Evolutionary conservation across 2,113 vertebrate genomes (phyloP).

Genomic region (Pyxicephalus adspersus): DNA sequence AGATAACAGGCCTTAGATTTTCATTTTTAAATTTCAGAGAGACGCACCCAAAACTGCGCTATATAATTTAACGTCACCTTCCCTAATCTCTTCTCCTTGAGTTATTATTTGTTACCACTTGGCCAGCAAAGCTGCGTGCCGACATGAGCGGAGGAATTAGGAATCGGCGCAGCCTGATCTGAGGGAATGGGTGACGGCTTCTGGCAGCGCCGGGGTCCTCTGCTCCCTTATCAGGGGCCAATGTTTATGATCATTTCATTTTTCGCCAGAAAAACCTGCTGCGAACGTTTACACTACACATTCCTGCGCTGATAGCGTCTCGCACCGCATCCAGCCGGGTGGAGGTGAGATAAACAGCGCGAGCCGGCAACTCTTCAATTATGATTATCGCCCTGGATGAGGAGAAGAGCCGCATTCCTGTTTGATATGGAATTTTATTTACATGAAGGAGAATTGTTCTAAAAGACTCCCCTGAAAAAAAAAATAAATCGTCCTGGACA

Average conservation of each 20-base stretch:
- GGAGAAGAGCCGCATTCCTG: neutral
- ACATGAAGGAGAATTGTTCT: neutral
- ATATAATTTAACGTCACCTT: too few species aligned
- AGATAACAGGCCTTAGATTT: too few species aligned
- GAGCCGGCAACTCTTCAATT: constrained; percentile 26
- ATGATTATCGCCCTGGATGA: constrained; percentile 19
- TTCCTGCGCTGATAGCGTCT: constrained; percentile 65
- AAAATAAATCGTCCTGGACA: too few species aligned
- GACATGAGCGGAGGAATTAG: constrained; percentile 10
- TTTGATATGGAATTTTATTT: neutral
- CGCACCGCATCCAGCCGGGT: constrained; percentile 51
- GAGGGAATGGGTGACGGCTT: constrained; percentile 59
- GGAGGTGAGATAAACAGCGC: constrained; percentile 15
- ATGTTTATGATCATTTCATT: constrained; percentile 64
- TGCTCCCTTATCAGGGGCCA: constrained; percentile 61
- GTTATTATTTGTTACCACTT: constrained; percentile 33
- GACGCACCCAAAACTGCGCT: too few species aligned
- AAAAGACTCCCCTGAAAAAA: too few species aligned
- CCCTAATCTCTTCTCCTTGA: neutral
- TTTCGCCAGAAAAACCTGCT: constrained; percentile 65
- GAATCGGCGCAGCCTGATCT: neutral
- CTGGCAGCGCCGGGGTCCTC: constrained; percentile 61
- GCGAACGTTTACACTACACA: constrained; percentile 70
- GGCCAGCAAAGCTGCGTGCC: neutral
- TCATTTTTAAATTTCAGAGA: too few species aligned